phyloP scores from a whole-genome alignment of 2,797 vertebrate genomes.

The Acanthurus lineatus region DNA sequence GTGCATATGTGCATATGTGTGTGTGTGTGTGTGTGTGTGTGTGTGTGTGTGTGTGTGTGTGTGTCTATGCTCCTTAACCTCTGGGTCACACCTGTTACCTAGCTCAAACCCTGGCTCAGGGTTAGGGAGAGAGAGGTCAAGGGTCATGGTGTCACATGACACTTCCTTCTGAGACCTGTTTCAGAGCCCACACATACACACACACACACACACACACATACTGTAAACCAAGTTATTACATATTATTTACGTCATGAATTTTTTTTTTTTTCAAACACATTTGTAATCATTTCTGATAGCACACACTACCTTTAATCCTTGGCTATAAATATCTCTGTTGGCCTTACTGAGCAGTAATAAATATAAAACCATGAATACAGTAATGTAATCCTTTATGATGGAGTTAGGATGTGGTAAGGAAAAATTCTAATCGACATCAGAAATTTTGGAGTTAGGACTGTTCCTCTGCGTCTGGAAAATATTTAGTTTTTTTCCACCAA shows the following conservation, averaged over 20 bases:
- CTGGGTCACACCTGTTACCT: slow-evolving; percentile 83
- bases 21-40: slow-evolving; percentile 20
- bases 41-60: slow-evolving; percentile 11
- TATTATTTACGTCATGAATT: slow-evolving; percentile 30
- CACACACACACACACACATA: slow-evolving; percentile 11
- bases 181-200: slow-evolving; percentile 24
- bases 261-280: background rate
- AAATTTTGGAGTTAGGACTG: background rate
- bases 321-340: background rate
- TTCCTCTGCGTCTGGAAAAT: background rate
- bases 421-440: background rate
- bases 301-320: background rate
- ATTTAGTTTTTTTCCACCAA: background rate
- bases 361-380: background rate
- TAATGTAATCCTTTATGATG: background rate
- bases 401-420: no score
- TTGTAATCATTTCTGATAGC: background rate
- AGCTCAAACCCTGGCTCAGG: slow-evolving; percentile 56
- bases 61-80: slow-evolving; percentile 53
- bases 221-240: slow-evolving; percentile 29
- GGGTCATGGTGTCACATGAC: slow-evolving; percentile 70
- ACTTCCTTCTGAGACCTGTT: slow-evolving; percentile 56
- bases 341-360: background rate
- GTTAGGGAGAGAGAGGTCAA: slow-evolving; percentile 60
- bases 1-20: slow-evolving; percentile 4